Percentiles rank a stretch among this genome's conserved stretches.
phyloP scores from a whole-genome alignment of 2,888 invertebrate species.

The Drosophila nigricruria region DNA sequence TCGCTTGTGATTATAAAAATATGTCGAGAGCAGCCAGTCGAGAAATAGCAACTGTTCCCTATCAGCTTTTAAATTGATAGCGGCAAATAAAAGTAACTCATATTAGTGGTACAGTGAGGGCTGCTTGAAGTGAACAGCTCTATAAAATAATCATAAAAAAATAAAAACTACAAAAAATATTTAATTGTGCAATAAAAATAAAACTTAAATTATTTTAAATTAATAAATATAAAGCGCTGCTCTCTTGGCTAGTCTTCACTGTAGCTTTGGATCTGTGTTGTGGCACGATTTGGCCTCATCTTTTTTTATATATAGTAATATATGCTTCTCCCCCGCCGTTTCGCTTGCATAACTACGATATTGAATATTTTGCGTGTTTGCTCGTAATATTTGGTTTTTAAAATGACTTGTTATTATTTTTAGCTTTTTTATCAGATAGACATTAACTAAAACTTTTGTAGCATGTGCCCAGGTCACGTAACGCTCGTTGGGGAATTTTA shows the following conservation, averaged over 20 bases:
- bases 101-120: background rate
- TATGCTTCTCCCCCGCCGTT: constrained; percentile 10
- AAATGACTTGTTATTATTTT: constrained; percentile 38
- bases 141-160: background rate
- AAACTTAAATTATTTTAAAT: no score
- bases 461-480: constrained; percentile 43
- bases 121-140: background rate
- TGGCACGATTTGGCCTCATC: constrained; percentile 2
- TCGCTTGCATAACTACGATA: constrained; percentile 28
- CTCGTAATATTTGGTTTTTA: constrained; percentile 43
- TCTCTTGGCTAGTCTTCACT: background rate
- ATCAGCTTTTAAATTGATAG: constrained; percentile 36
- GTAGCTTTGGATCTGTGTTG: constrained; percentile 1
- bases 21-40: constrained; percentile 14
- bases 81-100: constrained; percentile 14
- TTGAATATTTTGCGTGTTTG: constrained; percentile 55
- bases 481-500: constrained; percentile 39
- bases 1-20: constrained; percentile 20
- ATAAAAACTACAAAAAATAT: background rate
- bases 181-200: background rate
- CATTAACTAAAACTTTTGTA: constrained; percentile 31
- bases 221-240: no score
- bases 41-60: constrained; percentile 17
- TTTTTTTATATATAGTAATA: background rate
- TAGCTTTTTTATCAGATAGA: constrained; percentile 54